These are phyloP conservation scores for Enchytraeus crypticus DNA, from an alignment of 2,888 invertebrate genomes.

Conservation along the genomic window DNA sequence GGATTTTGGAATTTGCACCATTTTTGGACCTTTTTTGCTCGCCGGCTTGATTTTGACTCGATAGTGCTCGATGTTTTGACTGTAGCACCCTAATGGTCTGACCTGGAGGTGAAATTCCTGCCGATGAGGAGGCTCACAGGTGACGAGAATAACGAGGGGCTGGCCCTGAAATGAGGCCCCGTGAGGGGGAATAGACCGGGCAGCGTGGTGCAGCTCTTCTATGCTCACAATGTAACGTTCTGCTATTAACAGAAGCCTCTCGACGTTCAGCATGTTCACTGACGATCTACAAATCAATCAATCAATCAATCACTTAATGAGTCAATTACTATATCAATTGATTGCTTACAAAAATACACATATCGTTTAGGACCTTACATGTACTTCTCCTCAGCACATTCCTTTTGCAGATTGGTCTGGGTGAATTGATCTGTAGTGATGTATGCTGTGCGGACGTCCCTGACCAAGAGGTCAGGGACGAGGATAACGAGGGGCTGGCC, in stretches of 20 bases:
- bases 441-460: too few species aligned
- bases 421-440: too few species aligned
- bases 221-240: constrained; percentile 50
- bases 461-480: background rate
- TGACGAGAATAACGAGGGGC: constrained; percentile 45
- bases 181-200: constrained; percentile 50
- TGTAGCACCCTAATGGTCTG: too few species aligned
- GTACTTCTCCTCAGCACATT: too few species aligned
- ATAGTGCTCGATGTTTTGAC: too few species aligned
- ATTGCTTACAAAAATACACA: too few species aligned
- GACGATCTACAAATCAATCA: constrained; percentile 26
- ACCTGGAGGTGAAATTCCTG: constrained; percentile 46
- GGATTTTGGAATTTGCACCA: too few species aligned
- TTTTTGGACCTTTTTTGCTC: too few species aligned
- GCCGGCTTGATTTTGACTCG: too few species aligned
- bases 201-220: constrained; percentile 47
- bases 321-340: too few species aligned
- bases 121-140: constrained; percentile 40
- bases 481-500: constrained; percentile 46
- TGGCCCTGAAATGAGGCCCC: constrained; percentile 51
- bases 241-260: constrained; percentile 49
- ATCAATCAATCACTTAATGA: background rate
- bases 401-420: too few species aligned
- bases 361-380: too few species aligned
- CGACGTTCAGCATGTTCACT: constrained; percentile 46